Conservation (phyloP, 2,888 invertebrate genomes). For the Amiota communis region DNA sequence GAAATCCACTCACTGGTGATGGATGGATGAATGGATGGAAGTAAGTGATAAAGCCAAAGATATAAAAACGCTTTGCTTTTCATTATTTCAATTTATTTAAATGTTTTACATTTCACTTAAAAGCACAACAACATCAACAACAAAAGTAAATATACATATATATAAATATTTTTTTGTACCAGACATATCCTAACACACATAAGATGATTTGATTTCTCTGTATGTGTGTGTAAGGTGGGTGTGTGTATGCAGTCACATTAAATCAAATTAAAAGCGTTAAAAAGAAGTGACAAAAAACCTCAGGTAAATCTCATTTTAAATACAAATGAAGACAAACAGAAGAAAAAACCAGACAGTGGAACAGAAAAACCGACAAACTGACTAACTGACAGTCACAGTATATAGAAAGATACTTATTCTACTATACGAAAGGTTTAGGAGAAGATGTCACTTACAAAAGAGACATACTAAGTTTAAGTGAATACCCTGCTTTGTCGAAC, state of each 20-base stretch:
- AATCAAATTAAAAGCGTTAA: conserved; percentile 66
- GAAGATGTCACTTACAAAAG: too few species aligned
- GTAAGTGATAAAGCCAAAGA: too few species aligned
- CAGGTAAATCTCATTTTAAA: conserved; percentile 65
- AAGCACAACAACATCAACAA: conserved; percentile 45
- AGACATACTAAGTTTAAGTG: too few species aligned
- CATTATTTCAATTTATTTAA: conserved; percentile 33
- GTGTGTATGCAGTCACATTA: conserved; percentile 58
- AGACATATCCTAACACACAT: conserved; percentile 38
- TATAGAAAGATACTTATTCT: too few species aligned
- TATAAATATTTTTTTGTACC: conserved; percentile 15
- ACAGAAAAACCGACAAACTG: neutral
- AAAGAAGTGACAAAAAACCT: conserved; percentile 59
- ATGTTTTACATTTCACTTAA: conserved; percentile 25
- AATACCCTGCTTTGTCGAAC: too few species aligned
- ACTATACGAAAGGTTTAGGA: too few species aligned
- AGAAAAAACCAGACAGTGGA: too few species aligned
- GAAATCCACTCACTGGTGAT: neutral
- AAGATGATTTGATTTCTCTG: neutral
- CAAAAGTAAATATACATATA: conserved; percentile 29
- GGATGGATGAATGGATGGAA: too few species aligned
- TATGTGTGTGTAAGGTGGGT: too few species aligned
- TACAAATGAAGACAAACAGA: conserved; percentile 50
- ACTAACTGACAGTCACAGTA: too few species aligned
- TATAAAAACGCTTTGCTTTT: conserved; percentile 16